phyloP scores from a whole-genome alignment of 2,797 vertebrate genomes.

The Eospalax fontanierii region DNA sequence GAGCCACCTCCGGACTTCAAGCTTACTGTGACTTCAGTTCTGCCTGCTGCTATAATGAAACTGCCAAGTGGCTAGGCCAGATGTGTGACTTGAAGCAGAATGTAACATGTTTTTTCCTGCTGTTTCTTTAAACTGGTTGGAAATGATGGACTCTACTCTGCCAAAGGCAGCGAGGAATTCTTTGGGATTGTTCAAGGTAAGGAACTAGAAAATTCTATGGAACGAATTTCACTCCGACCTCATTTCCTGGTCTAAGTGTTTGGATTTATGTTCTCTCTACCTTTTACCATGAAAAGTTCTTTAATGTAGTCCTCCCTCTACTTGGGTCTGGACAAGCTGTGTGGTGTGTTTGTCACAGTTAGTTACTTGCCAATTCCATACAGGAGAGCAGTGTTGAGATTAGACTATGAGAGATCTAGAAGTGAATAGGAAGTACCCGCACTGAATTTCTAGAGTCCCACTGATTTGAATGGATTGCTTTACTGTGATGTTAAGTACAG shows the following conservation, averaged over 20 bases:
- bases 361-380: background rate
- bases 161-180: constrained; percentile 61
- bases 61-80: background rate
- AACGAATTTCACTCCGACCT: background rate
- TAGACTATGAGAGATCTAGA: background rate
- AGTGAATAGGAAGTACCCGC: background rate
- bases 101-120: background rate
- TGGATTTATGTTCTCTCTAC: background rate
- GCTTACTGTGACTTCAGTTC: background rate
- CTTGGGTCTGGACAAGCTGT: background rate
- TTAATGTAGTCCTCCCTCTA: background rate
- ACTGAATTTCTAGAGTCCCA: background rate
- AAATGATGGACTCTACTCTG: constrained; percentile 83
- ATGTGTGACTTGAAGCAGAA: constrained; percentile 20
- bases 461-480: background rate
- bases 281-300: constrained; percentile 27
- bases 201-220: constrained; percentile 40
- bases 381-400: background rate
- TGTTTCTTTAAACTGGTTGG: constrained; percentile 66
- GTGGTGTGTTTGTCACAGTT: background rate
- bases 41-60: background rate
- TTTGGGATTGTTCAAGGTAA: constrained; percentile 87
- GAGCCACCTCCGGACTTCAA: background rate
- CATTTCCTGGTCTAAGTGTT: background rate
- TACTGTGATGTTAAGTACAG: background rate